Base-by-base conservation (phyloP, 1,140 invertebrate genomes). In the Spodoptera litura region DNA sequence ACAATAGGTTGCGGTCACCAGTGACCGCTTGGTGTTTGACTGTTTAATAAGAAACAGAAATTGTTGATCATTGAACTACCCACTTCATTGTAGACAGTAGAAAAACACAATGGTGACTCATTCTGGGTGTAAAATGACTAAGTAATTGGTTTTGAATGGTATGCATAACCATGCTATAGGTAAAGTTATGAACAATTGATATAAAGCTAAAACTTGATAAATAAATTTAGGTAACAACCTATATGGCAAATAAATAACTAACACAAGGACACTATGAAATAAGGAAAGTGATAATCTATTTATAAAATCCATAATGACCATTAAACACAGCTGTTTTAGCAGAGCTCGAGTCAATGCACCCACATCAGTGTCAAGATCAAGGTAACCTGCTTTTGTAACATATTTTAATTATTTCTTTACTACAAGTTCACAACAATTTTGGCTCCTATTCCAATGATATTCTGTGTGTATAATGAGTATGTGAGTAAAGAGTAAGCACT, bases 341-440 rank as follows among this genome's bases (percentile, higher is more conserved):
- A 56, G 52, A 8, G 52, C 20, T 71, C 56, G 31, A 56, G 68
- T 71, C 68, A 71, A 56, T 38, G 52, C 53, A 71, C 68, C 38
- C 52, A 56, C 49, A 31, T 70, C 52, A 71, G 68, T 71, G 68
- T 72, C 77, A 78, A 78, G 77, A 62, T 78, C 77, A 78, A 78
- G 77, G 77, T 38, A 61, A 74, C 66, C 25, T 27, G 31, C 13
- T 49, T 64, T 64, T 49, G 62, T 49, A 25, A 66, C n/a, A 49
- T 10, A 66, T 49, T 51, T 52, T n/a, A 70, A 31, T 51, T 66
- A 12, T 20, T 51, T 15, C 27, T 53, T 70, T 53, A 70, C 38
- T 15, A 6, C 11, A 53, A 53, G 15, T 68, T 31, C 5, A 12
- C 35, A 38, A 20, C 35, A 38, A 44, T 44, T 44, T 44, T 8